Evolutionary conservation across 2,113 vertebrate species (phyloP), one percentile per base, ranked within the genome.

Genomic region (Caranx melampygus): DNA sequence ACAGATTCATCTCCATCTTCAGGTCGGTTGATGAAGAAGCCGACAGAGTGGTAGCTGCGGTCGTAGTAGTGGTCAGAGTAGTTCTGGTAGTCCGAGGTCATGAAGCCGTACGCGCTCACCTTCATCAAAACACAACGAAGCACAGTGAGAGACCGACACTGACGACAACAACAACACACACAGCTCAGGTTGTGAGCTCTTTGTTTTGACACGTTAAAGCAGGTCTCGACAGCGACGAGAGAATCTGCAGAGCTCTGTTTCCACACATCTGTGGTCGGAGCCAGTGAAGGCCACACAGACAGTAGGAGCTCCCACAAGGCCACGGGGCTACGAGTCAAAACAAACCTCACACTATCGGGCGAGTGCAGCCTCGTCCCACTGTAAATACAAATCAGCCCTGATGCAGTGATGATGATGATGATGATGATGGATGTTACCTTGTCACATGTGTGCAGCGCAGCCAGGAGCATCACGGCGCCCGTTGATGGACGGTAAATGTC

Each of bases 81-180:
- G 0, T 84, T 92, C 2, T 0, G 37, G 18, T 87, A 96, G 87
- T 95, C 91, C 0, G 94, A 91, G 0, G 95, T 96, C 90, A 97
- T 95, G 85, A 95, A 96, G 61, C 95, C 95, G 0, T 96, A 96
- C 0, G 95, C 96, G 6, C 88, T 95, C 67, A 96, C 96, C 96
- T 96, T 26, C 0, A 77, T 3, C n/a, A 62, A 74, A 11, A 67
- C 4, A 21, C 42, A 26, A 26, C 26, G 26, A 26, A 26, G 26
- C 26, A 26, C 26, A 26, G 1, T 26, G 26, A 26, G 26, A 26
- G 26, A 1, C 26, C 26, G 26, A 26, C 26, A 26, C 26, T 26
- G 26, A 26, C 26, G 1, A 26, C 26, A 26, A 26, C 26, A 26
- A 26, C 26, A 26, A 26, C 26, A 37, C 37, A 37, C 37, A 37